These are phyloP conservation scores for Drosophila putrida DNA, from an alignment of 2,888 invertebrate species.

Conservation along the genomic window DNA sequence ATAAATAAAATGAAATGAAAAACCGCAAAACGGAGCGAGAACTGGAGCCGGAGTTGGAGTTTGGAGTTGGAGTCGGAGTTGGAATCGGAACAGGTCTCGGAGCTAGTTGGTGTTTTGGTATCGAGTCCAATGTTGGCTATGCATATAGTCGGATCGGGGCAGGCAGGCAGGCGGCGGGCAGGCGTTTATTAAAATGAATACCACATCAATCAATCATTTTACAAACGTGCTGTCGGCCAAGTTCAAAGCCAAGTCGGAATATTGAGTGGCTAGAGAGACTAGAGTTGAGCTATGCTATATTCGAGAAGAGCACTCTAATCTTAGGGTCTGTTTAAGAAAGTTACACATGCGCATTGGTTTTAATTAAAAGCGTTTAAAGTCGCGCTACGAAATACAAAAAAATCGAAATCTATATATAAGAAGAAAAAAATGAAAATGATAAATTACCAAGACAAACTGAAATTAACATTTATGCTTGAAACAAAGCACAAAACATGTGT, in stretches of 20 bases:
- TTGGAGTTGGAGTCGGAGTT: neutral
- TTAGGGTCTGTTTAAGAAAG: constrained; percentile 68
- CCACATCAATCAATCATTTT: constrained; percentile 85
- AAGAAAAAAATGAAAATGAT: constrained; percentile 60
- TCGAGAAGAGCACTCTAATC: constrained; percentile 28
- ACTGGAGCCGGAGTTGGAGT: neutral
- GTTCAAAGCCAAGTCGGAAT: constrained; percentile 75
- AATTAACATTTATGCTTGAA: constrained; percentile 74
- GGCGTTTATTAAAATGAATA: constrained; percentile 83
- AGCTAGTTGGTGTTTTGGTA: neutral
- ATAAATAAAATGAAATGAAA: constrained; percentile 37
- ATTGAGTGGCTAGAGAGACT: constrained; percentile 32
- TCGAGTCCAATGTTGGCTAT: constrained; percentile 29
- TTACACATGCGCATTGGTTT: constrained; percentile 83
- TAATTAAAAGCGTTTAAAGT: constrained; percentile 82
- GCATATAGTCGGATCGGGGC: constrained; percentile 49
- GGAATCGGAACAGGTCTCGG: constrained; percentile 17
- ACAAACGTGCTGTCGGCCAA: constrained; percentile 83
- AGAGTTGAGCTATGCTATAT: constrained; percentile 31
- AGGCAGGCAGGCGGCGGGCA: constrained; percentile 40
- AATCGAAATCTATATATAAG: neutral
- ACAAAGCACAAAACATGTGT: constrained; percentile 58
- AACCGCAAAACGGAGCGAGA: constrained; percentile 38
- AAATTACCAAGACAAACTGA: constrained; percentile 79
- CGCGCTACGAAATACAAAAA: constrained; percentile 46